Conservation (phyloP, 2,888 invertebrate genomes). For the Oligia fasciuncula region DNA sequence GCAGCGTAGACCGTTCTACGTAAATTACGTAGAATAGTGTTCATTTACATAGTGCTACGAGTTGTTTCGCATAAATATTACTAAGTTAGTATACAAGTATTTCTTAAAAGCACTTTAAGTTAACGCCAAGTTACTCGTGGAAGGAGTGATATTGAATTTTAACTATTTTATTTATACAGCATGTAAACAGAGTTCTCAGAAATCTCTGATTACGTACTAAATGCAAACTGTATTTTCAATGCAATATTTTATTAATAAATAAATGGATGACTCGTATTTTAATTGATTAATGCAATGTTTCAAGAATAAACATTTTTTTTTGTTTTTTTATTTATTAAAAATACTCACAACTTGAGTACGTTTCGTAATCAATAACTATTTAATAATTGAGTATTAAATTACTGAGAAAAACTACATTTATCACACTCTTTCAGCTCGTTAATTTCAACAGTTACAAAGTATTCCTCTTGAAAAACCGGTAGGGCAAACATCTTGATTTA, state of each 20-base stretch:
- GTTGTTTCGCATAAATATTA: conserved; percentile 33
- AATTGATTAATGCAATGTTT: background rate
- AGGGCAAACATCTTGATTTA: too few species aligned
- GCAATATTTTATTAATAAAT: background rate
- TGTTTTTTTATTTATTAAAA: background rate
- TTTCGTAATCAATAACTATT: too few species aligned
- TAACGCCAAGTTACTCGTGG: background rate
- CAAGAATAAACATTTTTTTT: background rate
- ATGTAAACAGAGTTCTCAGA: background rate
- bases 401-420: too few species aligned
- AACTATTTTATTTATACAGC: background rate
- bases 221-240: background rate
- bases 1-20: conserved; percentile 55
- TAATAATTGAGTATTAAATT: too few species aligned
- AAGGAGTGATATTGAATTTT: background rate
- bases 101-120: conserved; percentile 36
- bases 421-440: too few species aligned
- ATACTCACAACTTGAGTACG: too few species aligned
- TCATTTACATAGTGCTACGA: conserved; percentile 53
- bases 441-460: too few species aligned
- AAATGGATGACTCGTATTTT: background rate
- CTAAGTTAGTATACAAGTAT: conserved; percentile 16
- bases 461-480: too few species aligned
- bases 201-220: background rate
- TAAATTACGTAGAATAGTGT: conserved; percentile 52